Evolutionary conservation across 2,113 vertebrate genomes (phyloP).

Genomic region (Bubo bubo): DNA sequence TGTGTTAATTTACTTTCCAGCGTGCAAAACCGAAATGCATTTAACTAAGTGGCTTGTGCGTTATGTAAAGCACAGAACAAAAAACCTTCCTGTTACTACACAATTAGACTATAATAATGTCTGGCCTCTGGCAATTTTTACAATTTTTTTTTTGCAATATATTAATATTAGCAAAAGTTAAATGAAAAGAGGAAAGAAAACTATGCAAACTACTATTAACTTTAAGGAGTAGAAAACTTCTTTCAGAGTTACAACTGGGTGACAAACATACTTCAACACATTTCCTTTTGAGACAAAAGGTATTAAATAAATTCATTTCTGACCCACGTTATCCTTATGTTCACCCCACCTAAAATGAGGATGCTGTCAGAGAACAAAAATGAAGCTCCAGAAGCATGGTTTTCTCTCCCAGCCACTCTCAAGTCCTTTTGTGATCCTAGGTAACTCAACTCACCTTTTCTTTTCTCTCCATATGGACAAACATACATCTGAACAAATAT

Average conservation of each 20-base stretch:
- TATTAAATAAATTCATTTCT: neutral
- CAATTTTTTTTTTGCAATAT: no score
- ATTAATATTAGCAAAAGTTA: neutral
- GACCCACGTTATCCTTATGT: neutral
- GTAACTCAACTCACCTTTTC: neutral
- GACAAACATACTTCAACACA: neutral
- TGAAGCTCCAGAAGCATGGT: neutral
- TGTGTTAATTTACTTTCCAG: conserved; percentile 1
- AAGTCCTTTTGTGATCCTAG: neutral
- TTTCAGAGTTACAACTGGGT: neutral
- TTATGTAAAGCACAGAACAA: neutral
- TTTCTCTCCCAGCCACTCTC: neutral
- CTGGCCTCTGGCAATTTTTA: neutral
- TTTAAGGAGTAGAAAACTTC: neutral
- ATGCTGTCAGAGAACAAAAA: neutral
- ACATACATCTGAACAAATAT: neutral
- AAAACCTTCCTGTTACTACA: neutral
- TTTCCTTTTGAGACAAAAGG: neutral
- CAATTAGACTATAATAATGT: neutral
- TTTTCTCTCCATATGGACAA: neutral
- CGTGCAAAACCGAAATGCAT: neutral
- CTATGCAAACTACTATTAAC: neutral
- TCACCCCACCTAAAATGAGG: neutral
- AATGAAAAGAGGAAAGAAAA: neutral
- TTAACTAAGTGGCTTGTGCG: neutral